Base-by-base conservation (phyloP, 2,797 vertebrate species). In the Dipus sagitta region DNA sequence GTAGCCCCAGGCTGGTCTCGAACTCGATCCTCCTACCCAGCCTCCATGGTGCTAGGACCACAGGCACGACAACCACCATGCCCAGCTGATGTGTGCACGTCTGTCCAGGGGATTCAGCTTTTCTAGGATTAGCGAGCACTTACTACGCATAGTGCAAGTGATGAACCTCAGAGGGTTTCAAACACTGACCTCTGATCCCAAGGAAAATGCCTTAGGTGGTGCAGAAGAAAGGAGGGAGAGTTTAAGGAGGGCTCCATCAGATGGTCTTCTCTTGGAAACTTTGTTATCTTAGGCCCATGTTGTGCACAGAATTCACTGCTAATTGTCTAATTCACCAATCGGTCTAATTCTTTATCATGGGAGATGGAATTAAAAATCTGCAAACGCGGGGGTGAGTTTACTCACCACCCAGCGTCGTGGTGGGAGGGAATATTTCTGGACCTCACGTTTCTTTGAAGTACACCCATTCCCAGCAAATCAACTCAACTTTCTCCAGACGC, bases 41-140 rank as follows among this genome's bases (percentile, higher is more conserved):
- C 54, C 54, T 58, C 54, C 54, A 14, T 11, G 13, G 54, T 58
- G 54, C 54, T 47, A 11, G 47, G 47, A 47, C 47, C 11, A 47
- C 6, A 47, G 47, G 11, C 47, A 47, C 9, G 47, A 9, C 1
- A 7, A 4, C 54, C 54, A 58, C 54, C 54, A 58, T 58, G 54
- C 54, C 13, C 13, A 15, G 13, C 54, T 58, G 15, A 58, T 58
- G 54, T 58, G 54, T 17, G 54, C 13, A 58, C 13, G 10, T 94
- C 76, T 92, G 65, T 68, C 88, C 28, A 21, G 34, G 24, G 74
- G n/a, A 54, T 95, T 87, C 47, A 24, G 10, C 62, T 82, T 77
- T 77, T 76, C 71, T 90, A 32, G 58, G 65, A 54, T n/a, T 38
- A 42, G 15, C 18, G 0, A n/a, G 75, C 15, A 24, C 1, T 34